phyloP scores from a whole-genome alignment of 2,888 invertebrate species.

The Pocota personata region DNA sequence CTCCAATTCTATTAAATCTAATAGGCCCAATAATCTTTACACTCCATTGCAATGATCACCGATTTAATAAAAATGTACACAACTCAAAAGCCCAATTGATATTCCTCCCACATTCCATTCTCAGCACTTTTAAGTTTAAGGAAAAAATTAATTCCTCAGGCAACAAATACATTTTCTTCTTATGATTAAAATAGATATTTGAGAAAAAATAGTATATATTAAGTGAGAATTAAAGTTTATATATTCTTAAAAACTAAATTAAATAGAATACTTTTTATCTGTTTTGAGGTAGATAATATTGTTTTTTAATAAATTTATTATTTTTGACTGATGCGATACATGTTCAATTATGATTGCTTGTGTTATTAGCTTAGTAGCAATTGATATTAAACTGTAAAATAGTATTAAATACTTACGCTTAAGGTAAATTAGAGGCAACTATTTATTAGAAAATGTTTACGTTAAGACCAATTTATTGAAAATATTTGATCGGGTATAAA shows the following conservation, averaged over 20 bases:
- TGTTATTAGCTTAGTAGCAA: slow-evolving; percentile 14
- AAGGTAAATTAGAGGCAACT: slow-evolving; percentile 15
- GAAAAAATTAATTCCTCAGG: slow-evolving; percentile 26
- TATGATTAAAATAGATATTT: neutral
- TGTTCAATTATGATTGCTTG: slow-evolving; percentile 20
- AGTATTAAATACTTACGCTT: slow-evolving; percentile 21
- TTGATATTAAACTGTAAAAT: slow-evolving; percentile 18
- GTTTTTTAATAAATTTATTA: slow-evolving; percentile 3
- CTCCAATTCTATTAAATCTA: too few species aligned
- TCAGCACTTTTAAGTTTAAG: too few species aligned
- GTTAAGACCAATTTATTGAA: slow-evolving; percentile 13
- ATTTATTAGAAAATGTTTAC: slow-evolving; percentile 18
- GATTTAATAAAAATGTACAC: too few species aligned
- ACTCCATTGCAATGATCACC: slow-evolving; percentile 11
- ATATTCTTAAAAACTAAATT: neutral
- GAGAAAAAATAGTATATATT: neutral
- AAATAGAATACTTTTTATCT: neutral
- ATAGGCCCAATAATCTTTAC: neutral
- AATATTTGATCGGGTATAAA: slow-evolving; percentile 9
- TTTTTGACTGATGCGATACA: slow-evolving; percentile 16
- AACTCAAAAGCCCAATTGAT: too few species aligned
- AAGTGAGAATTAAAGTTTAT: neutral
- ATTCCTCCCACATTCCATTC: too few species aligned
- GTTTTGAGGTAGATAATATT: neutral
- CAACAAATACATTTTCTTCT: neutral